Evolutionary conservation across 2,888 invertebrate species (phyloP).

Genomic region (Buathra laborator): DNA sequence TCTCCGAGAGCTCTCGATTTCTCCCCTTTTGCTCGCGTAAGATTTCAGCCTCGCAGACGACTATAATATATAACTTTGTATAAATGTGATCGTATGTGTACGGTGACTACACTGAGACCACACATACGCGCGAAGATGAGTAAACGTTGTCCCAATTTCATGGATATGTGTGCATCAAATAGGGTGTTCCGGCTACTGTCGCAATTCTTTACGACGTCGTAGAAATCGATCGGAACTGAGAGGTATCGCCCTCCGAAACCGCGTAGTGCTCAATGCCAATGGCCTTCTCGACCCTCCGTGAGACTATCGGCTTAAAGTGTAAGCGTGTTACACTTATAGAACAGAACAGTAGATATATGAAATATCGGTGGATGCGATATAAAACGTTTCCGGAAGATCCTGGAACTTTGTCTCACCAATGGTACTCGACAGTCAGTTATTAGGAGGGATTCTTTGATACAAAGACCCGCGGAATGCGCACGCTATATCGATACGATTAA

Average conservation of each 20-base stretch:
- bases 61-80: background rate
- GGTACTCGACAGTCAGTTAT: conserved; percentile 10
- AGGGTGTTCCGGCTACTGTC: conserved; percentile 45
- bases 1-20: conserved; percentile 43
- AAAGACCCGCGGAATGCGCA: background rate
- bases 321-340: background rate
- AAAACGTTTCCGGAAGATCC: conserved; percentile 41
- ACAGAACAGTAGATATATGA: background rate
- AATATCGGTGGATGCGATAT: background rate
- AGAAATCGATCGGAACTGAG: conserved; percentile 37
- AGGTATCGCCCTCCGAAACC: conserved; percentile 40
- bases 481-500: conserved; percentile 46
- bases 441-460: conserved; percentile 28
- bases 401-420: background rate
- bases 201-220: conserved; percentile 41
- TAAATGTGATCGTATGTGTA: background rate
- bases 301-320: conserved; percentile 11
- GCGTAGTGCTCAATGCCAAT: conserved; percentile 16
- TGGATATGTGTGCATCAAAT: conserved; percentile 43
- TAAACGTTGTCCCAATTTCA: conserved; percentile 46
- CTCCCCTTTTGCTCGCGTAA: conserved; percentile 22
- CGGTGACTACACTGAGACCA: background rate
- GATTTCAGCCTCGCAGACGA: conserved; percentile 25
- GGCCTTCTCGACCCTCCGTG: conserved; percentile 20
- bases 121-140: background rate